Base-by-base conservation (phyloP, 2,113 vertebrate species). In the Serinus canaria region DNA sequence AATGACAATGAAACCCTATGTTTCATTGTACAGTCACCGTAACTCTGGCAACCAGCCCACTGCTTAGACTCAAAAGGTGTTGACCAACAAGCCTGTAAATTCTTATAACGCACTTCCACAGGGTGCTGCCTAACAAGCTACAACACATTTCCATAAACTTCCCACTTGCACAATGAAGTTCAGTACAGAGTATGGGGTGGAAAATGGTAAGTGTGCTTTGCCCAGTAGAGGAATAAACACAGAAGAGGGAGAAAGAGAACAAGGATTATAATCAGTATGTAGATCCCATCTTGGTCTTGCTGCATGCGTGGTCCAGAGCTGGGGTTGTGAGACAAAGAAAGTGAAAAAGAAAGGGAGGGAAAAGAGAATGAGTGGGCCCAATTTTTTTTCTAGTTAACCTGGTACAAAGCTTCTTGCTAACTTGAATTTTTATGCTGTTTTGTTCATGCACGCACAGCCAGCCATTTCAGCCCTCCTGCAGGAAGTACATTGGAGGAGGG, bases 261-360 rank as follows among this genome's bases (percentile, higher is more conserved):
- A 50, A 56, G 72, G 25, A 27, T 80, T 64, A 64, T 56, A 11
- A 43, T 21, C 21, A 64, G 25, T 49, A 47, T 21, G 30, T 49
- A 72, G 49, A 49, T 49, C 35, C 31, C 25, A 72, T 30, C 16
- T 56, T 72, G 58, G 31, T 88, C 41, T n/a, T 49, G 43, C 35
- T 0, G 0, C 4, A 4, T 5, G 25, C 17, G 35, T 56, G 3
- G 16, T 55, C 41, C 0, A 3, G 41, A 79, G 41, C n/a, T 87
- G 41, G 58, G 30, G 24, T 27, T 73, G 17, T 12, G 21, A 64
- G 43, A 64, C 31, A 64, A 56, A 72, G 49, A 37, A 59, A 68
- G 30, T 30, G 49, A 56, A 78, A 79, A 69, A 62, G 53, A 52
- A 79, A 79, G 24, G 13, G 37, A 72, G 20, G 11, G 35, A 70